Percentiles rank a stretch among this genome's conserved stretches.
These are phyloP conservation scores for Mesoligia furuncula DNA, from an alignment of 2,888 invertebrate species.

Conservation along the genomic window DNA sequence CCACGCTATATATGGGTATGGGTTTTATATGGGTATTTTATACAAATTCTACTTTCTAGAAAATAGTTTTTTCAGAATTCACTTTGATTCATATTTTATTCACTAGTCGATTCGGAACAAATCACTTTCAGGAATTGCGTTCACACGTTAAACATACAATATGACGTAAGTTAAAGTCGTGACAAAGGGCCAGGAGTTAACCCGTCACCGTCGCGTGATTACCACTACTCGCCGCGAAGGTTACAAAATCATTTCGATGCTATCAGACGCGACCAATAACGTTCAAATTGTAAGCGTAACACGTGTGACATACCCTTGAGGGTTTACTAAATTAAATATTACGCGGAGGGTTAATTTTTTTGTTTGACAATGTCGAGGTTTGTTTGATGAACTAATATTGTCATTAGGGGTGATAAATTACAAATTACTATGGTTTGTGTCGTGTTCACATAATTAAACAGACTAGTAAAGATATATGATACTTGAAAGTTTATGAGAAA, in stretches of 20 bases:
- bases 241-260: slow-evolving; percentile 69
- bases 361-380: slow-evolving; percentile 27
- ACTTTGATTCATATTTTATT: neutral
- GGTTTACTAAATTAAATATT: slow-evolving; percentile 53
- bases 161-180: slow-evolving; percentile 69
- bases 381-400: slow-evolving; percentile 24
- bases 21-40: neutral
- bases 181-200: slow-evolving; percentile 67
- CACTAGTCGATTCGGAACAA: neutral
- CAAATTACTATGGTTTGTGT: neutral
- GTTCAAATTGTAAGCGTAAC: slow-evolving; percentile 71
- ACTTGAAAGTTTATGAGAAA: neutral
- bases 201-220: slow-evolving; percentile 75
- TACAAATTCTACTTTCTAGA: neutral
- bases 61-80: neutral
- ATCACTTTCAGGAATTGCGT: slow-evolving; percentile 27
- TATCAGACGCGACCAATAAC: slow-evolving; percentile 70
- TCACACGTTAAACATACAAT: neutral
- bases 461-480: neutral
- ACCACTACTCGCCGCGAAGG: slow-evolving; percentile 62
- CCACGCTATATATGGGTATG: no score
- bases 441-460: neutral
- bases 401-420: slow-evolving; percentile 15
- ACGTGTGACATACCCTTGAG: slow-evolving; percentile 65
- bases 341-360: slow-evolving; percentile 34